Percentiles rank a stretch among this genome's conserved stretches.
Evolutionary conservation across 2,888 invertebrate species (phyloP).

Genomic region (Amorpha juglandis): DNA sequence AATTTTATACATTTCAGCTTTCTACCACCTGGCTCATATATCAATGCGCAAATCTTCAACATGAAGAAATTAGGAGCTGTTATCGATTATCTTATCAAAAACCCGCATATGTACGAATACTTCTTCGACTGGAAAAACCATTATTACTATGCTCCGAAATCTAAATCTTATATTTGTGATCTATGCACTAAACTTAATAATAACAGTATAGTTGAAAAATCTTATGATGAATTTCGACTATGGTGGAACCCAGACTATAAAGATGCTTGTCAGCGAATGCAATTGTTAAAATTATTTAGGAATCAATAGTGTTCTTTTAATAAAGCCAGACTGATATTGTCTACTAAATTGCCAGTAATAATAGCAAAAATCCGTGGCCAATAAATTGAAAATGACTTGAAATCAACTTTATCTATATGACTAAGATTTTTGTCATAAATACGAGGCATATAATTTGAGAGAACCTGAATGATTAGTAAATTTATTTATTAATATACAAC

Average conservation of each 20-base stretch:
- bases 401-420: too few relatives aligned
- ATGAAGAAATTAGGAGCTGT: slow-evolving; percentile 66
- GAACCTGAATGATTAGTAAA: too few relatives aligned
- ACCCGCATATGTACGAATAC: slow-evolving; percentile 56
- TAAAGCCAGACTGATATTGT: too few relatives aligned
- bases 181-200: slow-evolving; percentile 62
- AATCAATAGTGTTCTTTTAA: background rate
- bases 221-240: slow-evolving; percentile 50
- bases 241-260: slow-evolving; percentile 69
- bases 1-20: slow-evolving; percentile 56
- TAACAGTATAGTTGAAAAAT: slow-evolving; percentile 28
- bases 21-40: slow-evolving; percentile 69
- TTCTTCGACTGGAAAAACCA: slow-evolving; percentile 75
- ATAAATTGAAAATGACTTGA: too few relatives aligned
- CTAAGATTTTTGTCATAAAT: too few relatives aligned
- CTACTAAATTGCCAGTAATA: background rate
- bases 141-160: slow-evolving; percentile 57
- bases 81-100: slow-evolving; percentile 64
- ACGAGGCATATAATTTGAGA: too few relatives aligned
- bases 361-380: too few relatives aligned
- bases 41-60: slow-evolving; percentile 59
- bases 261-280: slow-evolving; percentile 53
- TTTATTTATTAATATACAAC: too few relatives aligned
- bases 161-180: slow-evolving; percentile 59
- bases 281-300: slow-evolving; percentile 36